Base-by-base conservation (phyloP, 2,888 invertebrate species). In the Anthophora plumipes region DNA sequence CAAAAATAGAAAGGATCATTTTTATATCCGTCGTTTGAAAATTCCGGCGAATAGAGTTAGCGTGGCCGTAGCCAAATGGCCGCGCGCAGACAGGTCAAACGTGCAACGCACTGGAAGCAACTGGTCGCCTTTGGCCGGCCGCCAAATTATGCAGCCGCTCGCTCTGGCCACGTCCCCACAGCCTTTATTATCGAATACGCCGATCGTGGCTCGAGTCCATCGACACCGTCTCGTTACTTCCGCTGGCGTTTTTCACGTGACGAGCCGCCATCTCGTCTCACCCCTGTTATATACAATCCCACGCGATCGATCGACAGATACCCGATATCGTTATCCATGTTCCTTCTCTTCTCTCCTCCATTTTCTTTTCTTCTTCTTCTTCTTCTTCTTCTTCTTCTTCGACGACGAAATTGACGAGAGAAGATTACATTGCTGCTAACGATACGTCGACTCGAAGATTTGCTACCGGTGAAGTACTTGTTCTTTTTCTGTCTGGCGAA, bases 81-180 rank as follows among this genome's bases (percentile, higher is more conserved):
- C 77, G 84, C 79, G 84, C 79, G 85, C 66, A 78, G 86, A 85
- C 87, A 61, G 90, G 89, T 90, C 90, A 91, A 88, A 84, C 81
- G 84, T 83, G 84, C 88, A 89, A 90, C 86, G 88, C 74, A 86
- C 84, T 82, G 79, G 87, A 88, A 91, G 92, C 92, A 92, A 92
- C 92, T 92, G 89, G 92, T 92, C 90, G 91, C 89, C 88, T 91
- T 91, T 92, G 92, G 92, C 91, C 76, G 73, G 66, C 77, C 41
- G 91, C 92, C 92, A 92, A 88, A 89, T 91, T 90, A 91, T 90
- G 90, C 88, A 89, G 86, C 85, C 88, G 85, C 86, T 91, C 89
- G 31, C 31, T 89, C 86, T 83, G 85, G 77, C 83, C 79, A 55
- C 74, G 61, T 63, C 61, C 63, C 48, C 41, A 66, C 82, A 67